Base-by-base conservation (phyloP, 2,113 vertebrate genomes). In the Nasalis larvatus region DNA sequence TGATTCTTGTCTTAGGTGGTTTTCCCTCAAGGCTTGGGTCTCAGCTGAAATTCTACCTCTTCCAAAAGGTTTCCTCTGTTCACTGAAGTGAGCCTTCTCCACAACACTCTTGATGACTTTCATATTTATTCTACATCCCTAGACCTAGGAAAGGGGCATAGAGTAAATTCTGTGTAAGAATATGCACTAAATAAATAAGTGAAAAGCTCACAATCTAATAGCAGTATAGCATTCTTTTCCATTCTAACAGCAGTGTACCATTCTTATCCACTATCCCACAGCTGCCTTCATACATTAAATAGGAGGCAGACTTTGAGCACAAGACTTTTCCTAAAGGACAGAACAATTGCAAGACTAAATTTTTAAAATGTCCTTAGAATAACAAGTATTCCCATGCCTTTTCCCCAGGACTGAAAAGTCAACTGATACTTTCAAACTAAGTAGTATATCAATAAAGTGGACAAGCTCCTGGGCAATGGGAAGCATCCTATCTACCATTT, bases 31-130 rank as follows among this genome's bases (percentile, higher is more conserved):
- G 17, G 9, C 40, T 77, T 1, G 3, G 37, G 35, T 74, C 54
- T 63, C 40, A 69, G 10, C 23, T 35, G 25, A 76, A 47, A 27
- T 4, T 52, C 27, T 10, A 4, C 5, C 4, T 73, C 42, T 56
- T 47, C 9, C 45, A 69, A 68, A 16, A 66, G 6, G 27, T 16
- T 49, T n/a, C 49, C n/a, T 49, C 45, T 54, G 47, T 8, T 40
- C 68, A 58, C 14, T 49, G 45, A 54, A 18, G 27, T 42, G 20
- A 32, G 17, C 27, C 3, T 20, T 9, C 9, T 37, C 18, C 27
- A 10, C 21, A 71, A 42, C 8, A 3, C 14, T 17, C 4, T 4
- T 5, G 0, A 0, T 23, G 1, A 82, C 3, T 35, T 4, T 77
- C 18, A 77, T 58, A 84, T 69, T 86, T 66, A 45, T 49, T 69